A percentile compares a stretch with the other conserved stretches of the same genome.
Evolutionary conservation across 1,140 invertebrate species (phyloP).

Genomic region (fruit fly (Drosophila melanogaster)): Release_6_plus_ISO1_MT NT_037436.4:9236501-9237000

Average conservation of each 20-base stretch:
- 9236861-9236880: slow-evolving; percentile 27
- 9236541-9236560: slow-evolving; percentile 18
- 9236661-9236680: not conserved
- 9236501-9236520: slow-evolving; percentile 30
- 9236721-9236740: slow-evolving; percentile 1
- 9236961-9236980: slow-evolving; percentile 63
- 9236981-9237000: slow-evolving; percentile 33
- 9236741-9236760: not conserved
- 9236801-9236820: slow-evolving; percentile 32
- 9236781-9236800: slow-evolving; percentile 51
- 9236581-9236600: slow-evolving; percentile 7
- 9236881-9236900: slow-evolving; percentile 50
- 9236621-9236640: not conserved
- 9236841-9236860: slow-evolving; percentile 67
- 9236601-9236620: not conserved
- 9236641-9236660: not conserved
- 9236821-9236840: slow-evolving; percentile 48
- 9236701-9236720: not conserved
- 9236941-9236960: slow-evolving; percentile 69
- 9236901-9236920: slow-evolving; percentile 47
- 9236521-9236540: slow-evolving; percentile 1
- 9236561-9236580: slow-evolving; percentile 54
- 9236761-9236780: slow-evolving; percentile 31
- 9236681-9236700: not conserved
- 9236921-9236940: not conserved